A percentile compares a stretch with the other conserved stretches of the same genome.
Conservation (phyloP, 2,888 invertebrate genomes). For the Agrilus cyanescens region DNA sequence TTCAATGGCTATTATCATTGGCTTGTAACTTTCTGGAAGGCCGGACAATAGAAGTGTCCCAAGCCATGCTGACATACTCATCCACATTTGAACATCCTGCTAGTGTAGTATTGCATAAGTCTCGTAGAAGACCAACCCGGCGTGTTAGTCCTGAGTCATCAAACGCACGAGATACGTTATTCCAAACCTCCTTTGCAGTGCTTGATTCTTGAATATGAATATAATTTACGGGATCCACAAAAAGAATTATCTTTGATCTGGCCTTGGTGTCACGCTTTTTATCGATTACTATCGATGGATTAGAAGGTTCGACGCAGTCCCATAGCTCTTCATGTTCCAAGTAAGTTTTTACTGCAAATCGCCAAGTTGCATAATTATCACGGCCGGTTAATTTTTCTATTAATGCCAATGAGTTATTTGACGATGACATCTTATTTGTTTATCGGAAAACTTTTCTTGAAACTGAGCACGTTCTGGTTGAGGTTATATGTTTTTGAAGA, state of each 20-base stretch:
- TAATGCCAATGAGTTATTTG: neutral
- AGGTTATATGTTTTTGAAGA: no score
- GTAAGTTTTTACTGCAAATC: slow-evolving; percentile 13
- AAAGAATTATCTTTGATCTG: slow-evolving; percentile 17
- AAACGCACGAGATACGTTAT: slow-evolving; percentile 17
- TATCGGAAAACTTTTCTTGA: slow-evolving; percentile 1
- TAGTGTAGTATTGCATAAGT: slow-evolving; percentile 17
- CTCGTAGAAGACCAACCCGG: slow-evolving; percentile 20
- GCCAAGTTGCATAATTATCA: no score
- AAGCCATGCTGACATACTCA: slow-evolving; percentile 23
- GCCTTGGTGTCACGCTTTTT: slow-evolving; percentile 8
- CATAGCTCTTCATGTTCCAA: slow-evolving; percentile 13
- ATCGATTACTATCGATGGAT: neutral
- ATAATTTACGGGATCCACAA: slow-evolving; percentile 18
- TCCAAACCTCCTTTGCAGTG: slow-evolving; percentile 21
- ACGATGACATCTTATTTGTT: neutral
- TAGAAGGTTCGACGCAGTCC: slow-evolving; percentile 7
- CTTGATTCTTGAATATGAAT: slow-evolving; percentile 18
- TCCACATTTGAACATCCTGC: slow-evolving; percentile 19
- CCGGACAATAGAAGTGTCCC: slow-evolving; percentile 22
- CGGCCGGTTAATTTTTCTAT: no score
- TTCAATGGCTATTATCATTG: slow-evolving; percentile 22
- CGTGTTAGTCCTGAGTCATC: slow-evolving; percentile 23
- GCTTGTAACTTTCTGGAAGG: slow-evolving; percentile 20
- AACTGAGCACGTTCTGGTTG: no score